Conservation (phyloP, 35 echinoderm and acorn worm genomes). For the Diadema setosum region DNA sequence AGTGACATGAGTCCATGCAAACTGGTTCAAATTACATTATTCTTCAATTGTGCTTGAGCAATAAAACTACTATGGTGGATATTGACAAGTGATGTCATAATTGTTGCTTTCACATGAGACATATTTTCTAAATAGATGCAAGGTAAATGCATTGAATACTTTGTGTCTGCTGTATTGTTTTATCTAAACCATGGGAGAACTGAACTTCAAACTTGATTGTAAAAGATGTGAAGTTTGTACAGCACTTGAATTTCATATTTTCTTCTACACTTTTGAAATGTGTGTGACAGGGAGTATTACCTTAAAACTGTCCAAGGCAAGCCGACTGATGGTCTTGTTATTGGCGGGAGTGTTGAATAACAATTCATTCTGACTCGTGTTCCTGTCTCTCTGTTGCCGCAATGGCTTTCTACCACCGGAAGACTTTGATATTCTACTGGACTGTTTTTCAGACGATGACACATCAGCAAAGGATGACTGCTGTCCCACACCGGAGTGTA, state of each 20-base stretch:
- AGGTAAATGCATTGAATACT: not conserved
- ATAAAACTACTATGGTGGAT: too few species aligned
- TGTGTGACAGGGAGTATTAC: not conserved
- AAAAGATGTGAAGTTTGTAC: not conserved
- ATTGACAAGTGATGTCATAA: too few species aligned
- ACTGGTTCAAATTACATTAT: too few species aligned
- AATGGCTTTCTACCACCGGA: too few species aligned
- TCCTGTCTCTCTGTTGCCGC: not conserved
- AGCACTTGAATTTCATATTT: not conserved
- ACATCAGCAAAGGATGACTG: too few species aligned
- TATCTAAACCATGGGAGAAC: not conserved
- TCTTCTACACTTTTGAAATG: not conserved
- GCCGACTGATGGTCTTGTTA: not conserved
- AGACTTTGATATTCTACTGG: too few species aligned
- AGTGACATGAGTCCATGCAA: too few species aligned
- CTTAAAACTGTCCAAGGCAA: constrained; percentile 33
- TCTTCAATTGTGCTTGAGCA: too few species aligned
- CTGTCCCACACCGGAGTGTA: too few species aligned
- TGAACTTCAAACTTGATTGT: not conserved
- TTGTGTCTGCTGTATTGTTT: not conserved
- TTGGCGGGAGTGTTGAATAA: not conserved
- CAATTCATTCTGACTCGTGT: not conserved
- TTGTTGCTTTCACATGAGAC: too few species aligned
- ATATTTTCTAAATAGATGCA: not conserved
- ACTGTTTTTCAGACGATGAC: too few species aligned